A percentile compares a stretch with the other conserved stretches of the same genome.
These are phyloP conservation scores for Papilio glaucus DNA, from an alignment of 1,140 invertebrate genomes.

Conservation along the genomic window DNA sequence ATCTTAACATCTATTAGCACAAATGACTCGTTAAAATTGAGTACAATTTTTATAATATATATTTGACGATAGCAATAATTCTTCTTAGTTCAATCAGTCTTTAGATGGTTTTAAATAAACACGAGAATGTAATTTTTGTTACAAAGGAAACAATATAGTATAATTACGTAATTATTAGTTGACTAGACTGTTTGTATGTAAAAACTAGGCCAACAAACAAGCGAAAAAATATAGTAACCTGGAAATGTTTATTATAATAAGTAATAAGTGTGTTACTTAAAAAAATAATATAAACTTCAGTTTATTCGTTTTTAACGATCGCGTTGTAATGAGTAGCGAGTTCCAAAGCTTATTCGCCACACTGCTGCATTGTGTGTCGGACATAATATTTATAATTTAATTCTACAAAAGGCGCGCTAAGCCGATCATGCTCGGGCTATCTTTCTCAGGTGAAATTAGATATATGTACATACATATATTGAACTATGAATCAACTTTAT, in stretches of 20 bases:
- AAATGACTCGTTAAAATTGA: no score
- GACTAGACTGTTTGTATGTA: background rate
- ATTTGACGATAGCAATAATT: no score
- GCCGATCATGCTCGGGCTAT: constrained; percentile 1
- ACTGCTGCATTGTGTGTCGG: background rate
- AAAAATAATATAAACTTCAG: background rate
- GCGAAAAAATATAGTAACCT: background rate
- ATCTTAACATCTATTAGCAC: no score
- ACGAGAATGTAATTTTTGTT: no score
- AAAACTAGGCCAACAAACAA: background rate
- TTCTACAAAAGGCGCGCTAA: constrained; percentile 8
- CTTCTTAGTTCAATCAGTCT: no score
- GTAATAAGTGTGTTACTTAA: background rate
- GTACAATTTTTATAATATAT: no score
- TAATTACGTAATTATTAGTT: background rate
- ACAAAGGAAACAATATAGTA: no score
- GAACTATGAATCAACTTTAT: no score
- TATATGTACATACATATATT: no score
- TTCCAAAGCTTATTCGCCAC: background rate
- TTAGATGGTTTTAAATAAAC: no score
- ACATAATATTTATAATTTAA: constrained; percentile 23
- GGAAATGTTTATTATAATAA: background rate
- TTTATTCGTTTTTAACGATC: background rate
- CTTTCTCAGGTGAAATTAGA: background rate
- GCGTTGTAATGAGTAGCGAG: background rate